Percentiles rank a stretch among this genome's conserved stretches.
phyloP scores from a whole-genome alignment of 1,140 invertebrate genomes.

The Trissolcus basalis region DNA sequence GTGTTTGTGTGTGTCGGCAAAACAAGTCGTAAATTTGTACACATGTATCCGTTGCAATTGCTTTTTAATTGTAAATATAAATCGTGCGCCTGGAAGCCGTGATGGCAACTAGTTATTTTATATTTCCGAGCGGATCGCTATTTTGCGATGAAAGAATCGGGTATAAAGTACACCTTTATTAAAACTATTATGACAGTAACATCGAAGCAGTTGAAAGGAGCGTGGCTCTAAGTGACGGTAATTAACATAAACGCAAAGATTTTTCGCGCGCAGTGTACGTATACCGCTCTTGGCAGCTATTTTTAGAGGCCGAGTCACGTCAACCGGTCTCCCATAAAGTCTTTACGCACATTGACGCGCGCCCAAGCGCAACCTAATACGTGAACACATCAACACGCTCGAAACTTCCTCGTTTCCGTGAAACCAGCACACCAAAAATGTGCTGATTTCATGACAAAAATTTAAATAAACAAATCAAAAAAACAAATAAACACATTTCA shows the following conservation, averaged over 20 bases:
- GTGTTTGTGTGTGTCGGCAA: slow-evolving; percentile 22
- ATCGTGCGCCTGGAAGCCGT: slow-evolving; percentile 21
- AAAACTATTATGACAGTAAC: slow-evolving; percentile 55
- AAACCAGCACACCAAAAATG: slow-evolving; percentile 55
- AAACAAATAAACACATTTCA: neutral
- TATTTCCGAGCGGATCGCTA: slow-evolving; percentile 36
- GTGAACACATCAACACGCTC: slow-evolving; percentile 49
- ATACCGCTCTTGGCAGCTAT: slow-evolving; percentile 63
- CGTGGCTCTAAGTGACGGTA: slow-evolving; percentile 67
- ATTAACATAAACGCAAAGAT: slow-evolving; percentile 70
- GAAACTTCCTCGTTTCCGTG: slow-evolving; percentile 64
- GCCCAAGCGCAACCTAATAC: slow-evolving; percentile 28
- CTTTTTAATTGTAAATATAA: slow-evolving; percentile 53
- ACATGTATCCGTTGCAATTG: slow-evolving; percentile 42
- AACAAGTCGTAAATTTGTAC: slow-evolving; percentile 47
- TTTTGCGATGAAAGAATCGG: slow-evolving; percentile 23
- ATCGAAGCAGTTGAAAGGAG: slow-evolving; percentile 63
- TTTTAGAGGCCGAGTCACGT: slow-evolving; percentile 73
- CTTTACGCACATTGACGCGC: slow-evolving; percentile 50
- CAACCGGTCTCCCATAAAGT: slow-evolving; percentile 66
- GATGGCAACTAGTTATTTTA: slow-evolving; percentile 30
- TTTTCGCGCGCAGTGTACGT: slow-evolving; percentile 63
- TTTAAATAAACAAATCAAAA: neutral
- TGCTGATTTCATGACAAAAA: neutral
- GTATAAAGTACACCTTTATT: slow-evolving; percentile 53